Conservation (phyloP, 2,888 invertebrate species). For the Macaria liturata region DNA sequence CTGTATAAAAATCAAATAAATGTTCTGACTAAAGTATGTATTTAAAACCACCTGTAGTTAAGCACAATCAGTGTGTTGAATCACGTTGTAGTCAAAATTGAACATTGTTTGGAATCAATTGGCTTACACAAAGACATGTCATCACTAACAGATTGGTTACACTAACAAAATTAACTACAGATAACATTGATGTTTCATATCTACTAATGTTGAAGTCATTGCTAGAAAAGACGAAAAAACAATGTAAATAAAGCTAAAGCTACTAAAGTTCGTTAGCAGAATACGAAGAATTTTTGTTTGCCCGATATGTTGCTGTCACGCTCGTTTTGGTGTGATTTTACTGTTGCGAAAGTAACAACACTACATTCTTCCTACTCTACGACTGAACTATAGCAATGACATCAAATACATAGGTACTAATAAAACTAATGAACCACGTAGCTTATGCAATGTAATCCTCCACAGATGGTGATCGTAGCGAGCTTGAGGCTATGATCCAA, state of each 20-base stretch:
- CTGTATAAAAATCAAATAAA: not conserved
- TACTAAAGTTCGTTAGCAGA: not conserved
- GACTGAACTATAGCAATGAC: constrained; percentile 8
- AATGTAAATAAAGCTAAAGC: constrained; percentile 17
- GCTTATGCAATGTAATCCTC: constrained; percentile 81
- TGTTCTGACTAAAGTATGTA: not conserved
- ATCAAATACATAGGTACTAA: constrained; percentile 25
- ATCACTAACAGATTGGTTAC: constrained; percentile 45
- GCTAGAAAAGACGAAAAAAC: constrained; percentile 31
- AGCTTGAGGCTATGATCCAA: constrained; percentile 84
- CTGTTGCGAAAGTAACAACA: too few species aligned
- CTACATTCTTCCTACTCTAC: too few species aligned
- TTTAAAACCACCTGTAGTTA: constrained; percentile 40
- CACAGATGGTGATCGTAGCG: constrained; percentile 85
- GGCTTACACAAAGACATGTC: constrained; percentile 45
- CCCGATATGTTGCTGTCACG: too few species aligned
- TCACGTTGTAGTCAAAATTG: constrained; percentile 48
- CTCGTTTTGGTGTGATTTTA: too few species aligned
- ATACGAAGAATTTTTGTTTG: too few species aligned
- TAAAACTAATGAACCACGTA: constrained; percentile 57
- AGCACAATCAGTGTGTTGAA: constrained; percentile 51
- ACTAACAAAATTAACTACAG: constrained; percentile 40
- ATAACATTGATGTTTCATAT: constrained; percentile 30
- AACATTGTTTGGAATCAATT: constrained; percentile 36
- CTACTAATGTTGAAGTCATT: constrained; percentile 39